A percentile compares a stretch with the other conserved stretches of the same genome.
Evolutionary conservation across 2,888 invertebrate species (phyloP).

Genomic region (Cephus pygmeus): DNA sequence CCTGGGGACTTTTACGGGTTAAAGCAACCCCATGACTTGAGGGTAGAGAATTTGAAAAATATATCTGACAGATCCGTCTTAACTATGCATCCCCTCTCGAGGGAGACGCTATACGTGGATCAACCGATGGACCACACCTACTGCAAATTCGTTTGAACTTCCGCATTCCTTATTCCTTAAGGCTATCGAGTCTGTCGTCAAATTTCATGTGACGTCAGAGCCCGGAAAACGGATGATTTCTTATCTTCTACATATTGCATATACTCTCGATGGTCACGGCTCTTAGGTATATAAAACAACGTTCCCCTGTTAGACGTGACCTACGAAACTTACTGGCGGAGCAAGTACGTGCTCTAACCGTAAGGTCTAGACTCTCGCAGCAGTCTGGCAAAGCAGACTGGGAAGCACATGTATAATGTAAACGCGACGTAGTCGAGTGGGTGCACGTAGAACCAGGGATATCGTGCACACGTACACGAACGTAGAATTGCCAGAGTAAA

Average conservation of each 20-base stretch:
- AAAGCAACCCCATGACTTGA: not conserved
- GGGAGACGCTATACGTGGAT: not conserved
- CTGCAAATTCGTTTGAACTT: not conserved
- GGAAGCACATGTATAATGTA: not conserved
- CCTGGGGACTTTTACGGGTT: not conserved
- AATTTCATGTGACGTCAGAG: not conserved
- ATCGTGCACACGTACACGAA: not conserved
- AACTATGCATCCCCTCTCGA: not conserved
- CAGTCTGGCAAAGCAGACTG: not conserved
- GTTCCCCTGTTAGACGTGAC: not conserved
- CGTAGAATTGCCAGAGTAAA: not conserved
- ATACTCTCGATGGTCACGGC: not conserved
- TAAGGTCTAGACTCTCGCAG: not conserved
- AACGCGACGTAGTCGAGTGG: not conserved
- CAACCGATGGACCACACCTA: not conserved
- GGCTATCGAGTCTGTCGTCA: not conserved
- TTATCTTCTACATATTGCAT: not conserved
- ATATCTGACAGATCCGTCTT: not conserved
- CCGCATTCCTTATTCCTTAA: not conserved
- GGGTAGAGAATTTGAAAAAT: not conserved
- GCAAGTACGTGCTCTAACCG: not conserved
- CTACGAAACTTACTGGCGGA: not conserved
- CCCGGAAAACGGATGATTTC: not conserved
- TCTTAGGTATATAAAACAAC: not conserved
- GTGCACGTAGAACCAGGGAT: not conserved